Percentiles rank a stretch among this genome's conserved stretches.
Evolutionary conservation across 2,888 invertebrate genomes (phyloP).

Genomic region (Tribolium freemani): DNA sequence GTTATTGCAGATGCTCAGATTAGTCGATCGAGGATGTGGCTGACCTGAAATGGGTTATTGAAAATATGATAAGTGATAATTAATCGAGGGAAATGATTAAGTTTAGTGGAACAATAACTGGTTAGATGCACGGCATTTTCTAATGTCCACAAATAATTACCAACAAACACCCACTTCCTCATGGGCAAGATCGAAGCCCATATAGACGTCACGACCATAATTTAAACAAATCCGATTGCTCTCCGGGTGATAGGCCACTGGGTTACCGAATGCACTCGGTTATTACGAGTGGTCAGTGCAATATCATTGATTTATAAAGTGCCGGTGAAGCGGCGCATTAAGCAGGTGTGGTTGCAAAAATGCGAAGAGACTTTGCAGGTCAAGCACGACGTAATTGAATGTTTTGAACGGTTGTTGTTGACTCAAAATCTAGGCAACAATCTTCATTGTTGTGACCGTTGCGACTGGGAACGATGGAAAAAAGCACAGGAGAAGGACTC

Average conservation of each 20-base stretch:
- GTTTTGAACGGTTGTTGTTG: conserved; percentile 21
- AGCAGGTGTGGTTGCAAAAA: conserved; percentile 36
- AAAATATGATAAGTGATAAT: conserved; percentile 29
- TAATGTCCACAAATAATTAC: conserved; percentile 36
- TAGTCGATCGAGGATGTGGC: conserved; percentile 21
- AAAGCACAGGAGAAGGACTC: no score
- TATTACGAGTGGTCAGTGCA: conserved; percentile 51
- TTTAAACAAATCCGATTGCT: conserved; percentile 58
- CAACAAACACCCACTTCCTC: conserved; percentile 53
- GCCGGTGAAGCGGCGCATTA: conserved; percentile 37
- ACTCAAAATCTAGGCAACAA: conserved; percentile 21
- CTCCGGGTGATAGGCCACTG: conserved; percentile 64
- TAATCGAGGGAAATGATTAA: conserved; percentile 30
- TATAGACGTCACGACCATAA: conserved; percentile 56
- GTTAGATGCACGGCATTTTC: conserved; percentile 29
- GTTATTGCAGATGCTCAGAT: not conserved
- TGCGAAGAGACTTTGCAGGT: conserved; percentile 28
- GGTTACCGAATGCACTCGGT: conserved; percentile 58
- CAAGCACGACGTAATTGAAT: conserved; percentile 39
- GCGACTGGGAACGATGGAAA: no score
- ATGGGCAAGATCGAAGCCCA: conserved; percentile 49
- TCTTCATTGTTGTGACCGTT: not conserved
- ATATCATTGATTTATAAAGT: conserved; percentile 53
- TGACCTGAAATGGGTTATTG: conserved; percentile 10
- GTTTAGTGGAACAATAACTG: conserved; percentile 37